These are phyloP conservation scores for Apostichopus parvimensis DNA, from an alignment of 35 echinoderm and acorn worm species.

Conservation along the genomic window DNA sequence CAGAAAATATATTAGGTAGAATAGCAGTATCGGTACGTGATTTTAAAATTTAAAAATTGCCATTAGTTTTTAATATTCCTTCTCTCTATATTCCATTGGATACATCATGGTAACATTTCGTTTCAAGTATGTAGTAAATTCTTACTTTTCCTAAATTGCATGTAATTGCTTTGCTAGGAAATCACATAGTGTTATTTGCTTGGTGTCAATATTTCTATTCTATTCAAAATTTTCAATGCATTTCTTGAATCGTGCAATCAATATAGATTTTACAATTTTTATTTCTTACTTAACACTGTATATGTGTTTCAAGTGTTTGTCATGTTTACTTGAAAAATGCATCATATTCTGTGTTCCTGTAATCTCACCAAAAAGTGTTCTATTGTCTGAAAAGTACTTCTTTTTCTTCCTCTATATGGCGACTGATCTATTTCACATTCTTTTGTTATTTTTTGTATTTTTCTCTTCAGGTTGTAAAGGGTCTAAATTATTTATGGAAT, in stretches of 20 bases:
- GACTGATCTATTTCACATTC: neutral
- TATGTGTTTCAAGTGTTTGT: too few species aligned
- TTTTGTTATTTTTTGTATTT: neutral
- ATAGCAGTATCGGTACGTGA: conserved; percentile 91
- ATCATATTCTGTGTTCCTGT: too few species aligned
- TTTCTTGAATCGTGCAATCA: too few species aligned
- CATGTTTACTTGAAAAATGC: too few species aligned
- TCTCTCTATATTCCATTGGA: neutral
- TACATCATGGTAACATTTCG: neutral
- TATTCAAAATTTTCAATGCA: too few species aligned
- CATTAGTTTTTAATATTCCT: neutral
- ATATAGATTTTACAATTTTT: neutral
- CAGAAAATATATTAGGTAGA: conserved; percentile 84
- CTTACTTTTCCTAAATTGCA: too few species aligned
- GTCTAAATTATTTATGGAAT: conserved; percentile 55
- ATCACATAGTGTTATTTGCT: neutral
- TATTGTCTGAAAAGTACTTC: too few species aligned
- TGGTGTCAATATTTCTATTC: too few species aligned
- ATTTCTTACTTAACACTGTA: too few species aligned
- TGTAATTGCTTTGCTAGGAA: neutral
- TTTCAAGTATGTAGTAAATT: too few species aligned
- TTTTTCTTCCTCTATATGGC: too few species aligned
- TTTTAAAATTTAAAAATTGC: neutral
- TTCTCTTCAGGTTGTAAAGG: conserved; percentile 47
- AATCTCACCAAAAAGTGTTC: too few species aligned